These are phyloP conservation scores for Sphaeramia orbicularis DNA, from an alignment of 2,797 vertebrate genomes.

Conservation along the genomic window DNA sequence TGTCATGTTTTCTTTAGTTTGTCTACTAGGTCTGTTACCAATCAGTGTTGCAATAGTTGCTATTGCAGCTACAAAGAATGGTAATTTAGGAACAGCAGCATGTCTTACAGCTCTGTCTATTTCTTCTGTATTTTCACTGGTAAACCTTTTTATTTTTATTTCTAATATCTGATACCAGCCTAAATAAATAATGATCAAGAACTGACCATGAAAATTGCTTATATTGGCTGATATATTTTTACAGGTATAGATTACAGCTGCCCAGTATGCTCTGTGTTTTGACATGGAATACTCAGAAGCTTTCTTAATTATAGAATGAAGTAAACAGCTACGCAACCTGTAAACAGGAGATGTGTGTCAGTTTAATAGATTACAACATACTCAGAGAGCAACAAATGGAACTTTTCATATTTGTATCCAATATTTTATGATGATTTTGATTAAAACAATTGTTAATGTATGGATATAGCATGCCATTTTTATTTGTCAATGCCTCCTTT, in stretches of 20 bases:
- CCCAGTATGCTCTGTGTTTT: constrained; percentile 29
- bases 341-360: constrained; percentile 48
- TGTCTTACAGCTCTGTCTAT: constrained; percentile 47
- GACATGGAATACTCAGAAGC: constrained; percentile 27
- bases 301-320: constrained; percentile 34
- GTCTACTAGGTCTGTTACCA: constrained; percentile 17
- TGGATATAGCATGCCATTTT: background rate
- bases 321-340: constrained; percentile 2
- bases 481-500: background rate
- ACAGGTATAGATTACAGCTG: background rate
- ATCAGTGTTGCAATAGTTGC: constrained; percentile 42
- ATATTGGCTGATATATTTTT: constrained; percentile 8
- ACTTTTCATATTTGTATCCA: constrained; percentile 1
- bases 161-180: constrained; percentile 15
- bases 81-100: constrained; percentile 68
- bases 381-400: background rate
- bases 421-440: background rate
- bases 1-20: constrained; percentile 31
- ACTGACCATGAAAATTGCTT: background rate
- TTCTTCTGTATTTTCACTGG: constrained; percentile 48
- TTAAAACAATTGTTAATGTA: background rate
- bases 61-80: constrained; percentile 44
- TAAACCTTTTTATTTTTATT: constrained; percentile 29
- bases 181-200: background rate
- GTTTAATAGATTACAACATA: constrained; percentile 18